phyloP scores from a whole-genome alignment of 2,888 invertebrate genomes.

The Exephanes ischioxanthus region DNA sequence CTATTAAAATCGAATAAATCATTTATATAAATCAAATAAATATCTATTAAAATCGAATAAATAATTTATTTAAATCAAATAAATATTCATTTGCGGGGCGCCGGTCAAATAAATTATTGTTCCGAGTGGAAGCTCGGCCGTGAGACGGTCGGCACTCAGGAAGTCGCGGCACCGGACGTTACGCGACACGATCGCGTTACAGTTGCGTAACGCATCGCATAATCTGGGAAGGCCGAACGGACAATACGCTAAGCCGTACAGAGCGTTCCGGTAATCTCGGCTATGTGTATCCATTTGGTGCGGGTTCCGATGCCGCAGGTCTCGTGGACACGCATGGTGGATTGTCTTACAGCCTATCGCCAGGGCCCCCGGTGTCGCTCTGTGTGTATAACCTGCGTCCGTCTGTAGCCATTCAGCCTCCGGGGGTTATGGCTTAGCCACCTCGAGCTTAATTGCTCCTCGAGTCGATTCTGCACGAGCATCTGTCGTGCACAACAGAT shows the following conservation, averaged over 20 bases:
- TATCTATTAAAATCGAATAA: no score
- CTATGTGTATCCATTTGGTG: conserved; percentile 84
- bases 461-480: conserved; percentile 79
- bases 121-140: background rate
- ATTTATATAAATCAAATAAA: no score
- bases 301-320: conserved; percentile 62
- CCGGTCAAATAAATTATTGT: no score
- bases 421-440: conserved; percentile 4
- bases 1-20: no score
- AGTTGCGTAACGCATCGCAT: conserved; percentile 72
- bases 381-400: no score
- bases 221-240: conserved; percentile 52
- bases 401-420: conserved; percentile 54
- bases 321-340: conserved; percentile 8
- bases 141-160: background rate
- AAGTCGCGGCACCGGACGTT: background rate
- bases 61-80: no score
- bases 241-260: conserved; percentile 79
- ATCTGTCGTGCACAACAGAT: conserved; percentile 50
- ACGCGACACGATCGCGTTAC: background rate
- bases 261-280: conserved; percentile 82
- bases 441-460: conserved; percentile 79
- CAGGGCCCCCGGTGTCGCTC: background rate
- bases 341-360: conserved; percentile 59
- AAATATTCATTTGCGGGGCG: no score